Base-by-base conservation (phyloP, 2,113 vertebrate genomes). In the Typhlomys cinereus region DNA sequence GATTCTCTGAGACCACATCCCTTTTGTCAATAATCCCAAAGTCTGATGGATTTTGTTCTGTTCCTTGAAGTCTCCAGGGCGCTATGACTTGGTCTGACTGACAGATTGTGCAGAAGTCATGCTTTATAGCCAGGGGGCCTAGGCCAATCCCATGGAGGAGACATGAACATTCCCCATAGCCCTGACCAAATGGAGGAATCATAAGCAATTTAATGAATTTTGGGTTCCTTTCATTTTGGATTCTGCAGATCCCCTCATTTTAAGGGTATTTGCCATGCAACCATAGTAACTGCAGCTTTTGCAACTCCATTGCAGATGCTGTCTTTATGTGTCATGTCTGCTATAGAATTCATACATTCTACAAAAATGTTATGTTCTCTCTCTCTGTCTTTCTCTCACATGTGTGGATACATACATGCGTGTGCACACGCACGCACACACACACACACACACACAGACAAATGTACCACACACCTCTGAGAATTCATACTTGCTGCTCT, bases 221-320 rank as follows among this genome's bases (percentile, higher is more conserved):
- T 52, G 15, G 17, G 27, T 39, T 67, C 8, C 48, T 36, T 50
- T 66, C 50, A 34, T 62, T 48, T 29, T 31, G 23, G 18, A 4
- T 61, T 4, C 31, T 59, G 4, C 27, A 8, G 12, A 23, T 20
- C 3, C 41, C 2, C 8, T 17, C 41, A 34, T 44, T 79, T 78
- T 17, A 17, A 25, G 57, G 27, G 2, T 2, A 39, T n/a, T 70
- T 39, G 1, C 69, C 80, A 50, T 23, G 21, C 0, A 21, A 36
- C 13, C 74, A 83, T 12, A 89, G 23, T 69, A 48, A 76, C 0
- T 10, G 64, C 69, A 73, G 66, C 20, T 39, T 78, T 34, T 89
- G 76, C 23, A 82, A 12, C 44, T 89, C 73, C 59, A 59, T n/a
- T 6, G 0, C 34, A 66, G 64, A 64, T 14, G 41, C 7, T 50